phyloP scores from a whole-genome alignment of 2,113 vertebrate species.

The Sebastes fasciatus region DNA sequence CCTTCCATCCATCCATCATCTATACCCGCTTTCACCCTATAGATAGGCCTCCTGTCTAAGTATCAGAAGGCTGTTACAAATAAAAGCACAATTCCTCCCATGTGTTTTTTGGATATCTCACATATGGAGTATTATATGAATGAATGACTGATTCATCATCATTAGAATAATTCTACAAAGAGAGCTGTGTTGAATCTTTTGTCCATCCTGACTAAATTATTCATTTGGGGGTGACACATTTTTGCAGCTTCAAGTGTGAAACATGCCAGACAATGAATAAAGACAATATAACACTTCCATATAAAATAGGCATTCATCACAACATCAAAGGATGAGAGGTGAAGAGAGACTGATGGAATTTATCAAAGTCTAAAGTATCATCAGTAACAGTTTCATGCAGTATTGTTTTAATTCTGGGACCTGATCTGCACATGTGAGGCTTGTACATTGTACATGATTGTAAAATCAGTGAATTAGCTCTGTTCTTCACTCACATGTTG shows the following conservation, averaged over 20 bases:
- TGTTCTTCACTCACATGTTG: too few relatives aligned
- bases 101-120: background rate
- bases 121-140: background rate
- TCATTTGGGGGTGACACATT: constrained; percentile 28
- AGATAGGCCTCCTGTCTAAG: background rate
- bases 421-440: too few relatives aligned
- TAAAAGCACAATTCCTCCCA: background rate
- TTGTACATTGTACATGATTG: too few relatives aligned
- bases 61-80: background rate
- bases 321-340: constrained; percentile 26
- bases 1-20: background rate
- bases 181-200: background rate
- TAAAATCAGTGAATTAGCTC: too few relatives aligned
- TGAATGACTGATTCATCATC: too few relatives aligned
- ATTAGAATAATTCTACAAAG: background rate
- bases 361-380: constrained; percentile 6
- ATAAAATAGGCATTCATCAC: background rate
- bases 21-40: too few relatives aligned
- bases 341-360: constrained; percentile 7
- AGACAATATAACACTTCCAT: constrained; percentile 1
- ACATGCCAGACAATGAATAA: constrained; percentile 6
- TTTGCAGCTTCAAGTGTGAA: constrained; percentile 39
- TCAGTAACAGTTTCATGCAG: too few relatives aligned
- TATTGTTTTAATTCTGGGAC: too few relatives aligned
- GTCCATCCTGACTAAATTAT: background rate